phyloP scores from a whole-genome alignment of 2,797 vertebrate genomes.

The Peromyscus melanophrys region DNA sequence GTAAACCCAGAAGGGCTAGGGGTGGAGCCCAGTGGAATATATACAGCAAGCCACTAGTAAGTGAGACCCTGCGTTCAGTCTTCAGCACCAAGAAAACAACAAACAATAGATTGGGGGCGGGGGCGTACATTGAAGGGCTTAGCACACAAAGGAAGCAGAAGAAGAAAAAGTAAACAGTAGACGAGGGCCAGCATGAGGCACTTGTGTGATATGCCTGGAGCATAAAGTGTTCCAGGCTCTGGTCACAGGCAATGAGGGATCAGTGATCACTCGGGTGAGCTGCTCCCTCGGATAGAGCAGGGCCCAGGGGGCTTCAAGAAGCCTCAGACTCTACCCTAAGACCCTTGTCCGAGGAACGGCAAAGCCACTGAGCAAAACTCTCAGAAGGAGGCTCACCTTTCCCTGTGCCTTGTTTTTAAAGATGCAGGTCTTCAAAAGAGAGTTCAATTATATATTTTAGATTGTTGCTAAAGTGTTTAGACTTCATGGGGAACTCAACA shows the following conservation, averaged over 20 bases:
- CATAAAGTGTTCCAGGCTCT: neutral
- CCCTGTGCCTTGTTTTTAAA: neutral
- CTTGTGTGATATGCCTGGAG: neutral
- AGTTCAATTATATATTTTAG: neutral
- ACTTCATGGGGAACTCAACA: neutral
- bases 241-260: neutral
- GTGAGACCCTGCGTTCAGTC: neutral
- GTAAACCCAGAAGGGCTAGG: rapidly evolving
- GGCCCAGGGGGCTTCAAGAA: neutral
- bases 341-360: neutral
- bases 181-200: rapidly evolving
- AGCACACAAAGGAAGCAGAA: neutral
- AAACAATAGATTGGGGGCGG: neutral
- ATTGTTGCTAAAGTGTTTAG: neutral
- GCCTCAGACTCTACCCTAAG: neutral
- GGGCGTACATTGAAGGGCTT: neutral
- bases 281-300: neutral
- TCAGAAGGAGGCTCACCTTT: neutral
- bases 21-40: too few species aligned
- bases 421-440: neutral
- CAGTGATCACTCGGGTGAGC: neutral
- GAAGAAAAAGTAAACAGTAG: neutral
- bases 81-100: neutral
- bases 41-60: neutral
- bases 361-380: neutral